Conservation (phyloP, 2,113 vertebrate genomes). For the Colius striatus region DNA sequence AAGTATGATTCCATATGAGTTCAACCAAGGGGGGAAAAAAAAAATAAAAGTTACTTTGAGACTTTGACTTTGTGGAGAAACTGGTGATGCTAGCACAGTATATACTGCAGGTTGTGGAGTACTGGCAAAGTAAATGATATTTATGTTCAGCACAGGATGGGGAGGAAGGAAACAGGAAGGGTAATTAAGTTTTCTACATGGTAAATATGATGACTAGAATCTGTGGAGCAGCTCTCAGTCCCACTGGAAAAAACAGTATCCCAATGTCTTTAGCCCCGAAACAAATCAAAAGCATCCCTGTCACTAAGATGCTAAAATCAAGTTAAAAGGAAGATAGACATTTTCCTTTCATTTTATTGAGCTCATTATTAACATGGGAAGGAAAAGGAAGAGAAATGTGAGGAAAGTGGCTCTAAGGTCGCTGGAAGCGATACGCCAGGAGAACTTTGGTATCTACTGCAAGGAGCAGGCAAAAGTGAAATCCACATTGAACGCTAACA, state of each 20-base stretch:
- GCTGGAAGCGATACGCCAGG: background rate
- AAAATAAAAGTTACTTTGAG: background rate
- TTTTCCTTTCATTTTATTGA: background rate
- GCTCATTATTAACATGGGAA: background rate
- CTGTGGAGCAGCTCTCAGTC: background rate
- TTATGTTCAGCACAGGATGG: background rate
- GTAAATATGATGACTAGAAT: background rate
- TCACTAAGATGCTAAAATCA: background rate
- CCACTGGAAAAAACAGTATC: background rate
- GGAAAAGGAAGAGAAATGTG: background rate
- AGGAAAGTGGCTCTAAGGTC: background rate
- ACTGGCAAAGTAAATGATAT: background rate
- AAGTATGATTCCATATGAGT: background rate
- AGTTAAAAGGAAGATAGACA: background rate
- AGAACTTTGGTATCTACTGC: background rate
- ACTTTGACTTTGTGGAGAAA: background rate
- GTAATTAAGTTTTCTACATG: constrained; percentile 8
- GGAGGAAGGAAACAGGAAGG: constrained; percentile 13
- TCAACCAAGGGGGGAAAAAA: background rate
- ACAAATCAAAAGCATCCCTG: background rate
- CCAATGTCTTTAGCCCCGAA: background rate
- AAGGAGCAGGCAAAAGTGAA: background rate
- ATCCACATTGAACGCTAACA: background rate
- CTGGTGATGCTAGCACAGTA: background rate
- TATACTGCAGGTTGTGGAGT: background rate